These are phyloP conservation scores for Sorex araneus DNA, from an alignment of 2,113 vertebrate genomes.

Conservation along the genomic window DNA sequence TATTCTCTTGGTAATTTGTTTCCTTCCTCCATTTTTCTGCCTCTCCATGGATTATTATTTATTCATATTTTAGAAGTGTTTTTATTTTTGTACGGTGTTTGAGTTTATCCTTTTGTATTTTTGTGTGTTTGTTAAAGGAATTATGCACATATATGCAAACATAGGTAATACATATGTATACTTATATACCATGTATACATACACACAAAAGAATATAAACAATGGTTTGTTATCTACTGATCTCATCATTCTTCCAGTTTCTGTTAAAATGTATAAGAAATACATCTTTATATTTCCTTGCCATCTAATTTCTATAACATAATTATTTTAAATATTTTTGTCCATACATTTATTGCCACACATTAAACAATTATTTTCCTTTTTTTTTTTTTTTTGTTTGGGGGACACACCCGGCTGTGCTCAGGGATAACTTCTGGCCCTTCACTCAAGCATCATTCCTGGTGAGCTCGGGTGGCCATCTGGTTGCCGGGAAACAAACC, in stretches of 20 bases:
- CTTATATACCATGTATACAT: not conserved
- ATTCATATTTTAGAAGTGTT: not conserved
- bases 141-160: not conserved
- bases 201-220: not conserved
- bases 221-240: not conserved
- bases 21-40: not conserved
- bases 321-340: conserved; percentile 32
- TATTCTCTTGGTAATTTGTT: not conserved
- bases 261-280: not conserved
- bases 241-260: not conserved
- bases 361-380: no score
- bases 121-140: not conserved
- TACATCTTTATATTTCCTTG: not conserved
- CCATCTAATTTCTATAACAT: not conserved
- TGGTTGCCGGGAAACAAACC: no score
- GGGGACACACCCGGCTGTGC: no score
- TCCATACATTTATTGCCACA: not conserved
- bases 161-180: not conserved
- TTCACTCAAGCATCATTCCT: no score
- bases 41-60: not conserved
- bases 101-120: not conserved
- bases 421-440: no score
- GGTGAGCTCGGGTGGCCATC: no score
- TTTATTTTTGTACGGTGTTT: not conserved
- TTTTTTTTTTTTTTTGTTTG: no score